Evolutionary conservation across 2,888 invertebrate species (phyloP).

Genomic region (Zygaena filipendulae): DNA sequence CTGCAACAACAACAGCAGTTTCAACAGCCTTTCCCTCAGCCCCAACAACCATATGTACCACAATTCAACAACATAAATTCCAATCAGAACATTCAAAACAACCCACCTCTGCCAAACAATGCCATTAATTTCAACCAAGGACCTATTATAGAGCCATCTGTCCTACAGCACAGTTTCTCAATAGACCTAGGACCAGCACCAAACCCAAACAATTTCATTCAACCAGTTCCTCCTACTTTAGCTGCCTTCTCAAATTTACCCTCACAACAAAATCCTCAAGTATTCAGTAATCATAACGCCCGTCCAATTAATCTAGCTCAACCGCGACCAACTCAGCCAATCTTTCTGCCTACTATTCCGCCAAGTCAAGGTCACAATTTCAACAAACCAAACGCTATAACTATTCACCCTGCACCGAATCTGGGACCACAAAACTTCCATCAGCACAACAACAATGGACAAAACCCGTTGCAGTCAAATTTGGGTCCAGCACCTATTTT

Average conservation of each 20-base stretch:
- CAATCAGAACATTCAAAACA: slow-evolving; percentile 32
- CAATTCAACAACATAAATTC: slow-evolving; percentile 45
- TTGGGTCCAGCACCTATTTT: slow-evolving; percentile 51
- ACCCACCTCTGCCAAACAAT: slow-evolving; percentile 23
- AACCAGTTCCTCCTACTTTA: slow-evolving; percentile 42
- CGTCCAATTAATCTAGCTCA: slow-evolving; percentile 38
- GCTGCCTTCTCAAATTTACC: slow-evolving; percentile 39
- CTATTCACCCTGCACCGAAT: slow-evolving; percentile 57
- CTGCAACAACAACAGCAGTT: slow-evolving; percentile 43
- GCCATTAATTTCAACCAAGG: slow-evolving; percentile 28
- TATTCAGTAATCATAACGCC: slow-evolving; percentile 31
- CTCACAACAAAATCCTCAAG: slow-evolving; percentile 31
- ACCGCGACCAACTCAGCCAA: slow-evolving; percentile 46
- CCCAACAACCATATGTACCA: slow-evolving; percentile 42
- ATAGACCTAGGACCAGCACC: slow-evolving; percentile 33
- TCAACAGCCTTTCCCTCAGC: slow-evolving; percentile 31
- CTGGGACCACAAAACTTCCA: slow-evolving; percentile 44
- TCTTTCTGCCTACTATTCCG: slow-evolving; percentile 48
- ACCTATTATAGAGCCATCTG: slow-evolving; percentile 3
- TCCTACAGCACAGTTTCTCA: slow-evolving; percentile 30
- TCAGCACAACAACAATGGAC: slow-evolving; percentile 40
- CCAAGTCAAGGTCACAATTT: slow-evolving; percentile 34
- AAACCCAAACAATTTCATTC: slow-evolving; percentile 34
- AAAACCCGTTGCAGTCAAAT: slow-evolving; percentile 46
- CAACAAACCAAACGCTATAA: slow-evolving; percentile 48